Evolutionary conservation across 2,113 vertebrate genomes (phyloP).

Genomic region (Xiphorhynchus elegans): DNA sequence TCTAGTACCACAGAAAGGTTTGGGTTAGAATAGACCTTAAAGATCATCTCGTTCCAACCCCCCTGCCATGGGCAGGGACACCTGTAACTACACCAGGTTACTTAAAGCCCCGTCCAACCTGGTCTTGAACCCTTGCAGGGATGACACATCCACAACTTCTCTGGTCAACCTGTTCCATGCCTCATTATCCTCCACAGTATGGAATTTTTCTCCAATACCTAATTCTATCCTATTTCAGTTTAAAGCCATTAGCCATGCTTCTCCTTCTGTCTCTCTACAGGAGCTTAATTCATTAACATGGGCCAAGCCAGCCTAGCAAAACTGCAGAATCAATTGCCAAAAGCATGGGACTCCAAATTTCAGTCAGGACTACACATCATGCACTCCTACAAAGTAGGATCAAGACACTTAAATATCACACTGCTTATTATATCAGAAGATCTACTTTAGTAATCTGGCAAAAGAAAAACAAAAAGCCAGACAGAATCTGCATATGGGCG

Average conservation of each 20-base stretch:
- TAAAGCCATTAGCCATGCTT: background rate
- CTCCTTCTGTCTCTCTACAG: background rate
- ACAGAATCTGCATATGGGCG: background rate
- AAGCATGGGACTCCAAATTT: background rate
- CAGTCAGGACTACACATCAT: background rate
- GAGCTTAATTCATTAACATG: background rate
- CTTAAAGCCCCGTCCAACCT: background rate
- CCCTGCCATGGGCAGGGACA: background rate
- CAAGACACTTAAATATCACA: background rate
- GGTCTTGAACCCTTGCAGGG: background rate
- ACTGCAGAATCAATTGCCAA: background rate
- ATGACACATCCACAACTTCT: background rate
- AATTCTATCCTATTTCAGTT: background rate
- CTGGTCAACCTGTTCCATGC: background rate
- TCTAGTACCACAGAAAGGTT: background rate
- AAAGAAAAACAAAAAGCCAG: background rate
- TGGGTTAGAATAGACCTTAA: background rate
- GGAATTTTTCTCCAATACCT: background rate
- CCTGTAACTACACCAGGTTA: background rate
- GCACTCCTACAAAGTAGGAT: background rate
- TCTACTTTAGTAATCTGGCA: background rate
- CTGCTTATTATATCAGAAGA: background rate
- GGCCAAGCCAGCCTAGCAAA: background rate
- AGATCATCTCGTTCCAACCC: background rate
- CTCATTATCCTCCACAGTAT: background rate